These are phyloP conservation scores for Trachelus troglodyta DNA, from an alignment of 2,888 invertebrate species.

Conservation along the genomic window DNA sequence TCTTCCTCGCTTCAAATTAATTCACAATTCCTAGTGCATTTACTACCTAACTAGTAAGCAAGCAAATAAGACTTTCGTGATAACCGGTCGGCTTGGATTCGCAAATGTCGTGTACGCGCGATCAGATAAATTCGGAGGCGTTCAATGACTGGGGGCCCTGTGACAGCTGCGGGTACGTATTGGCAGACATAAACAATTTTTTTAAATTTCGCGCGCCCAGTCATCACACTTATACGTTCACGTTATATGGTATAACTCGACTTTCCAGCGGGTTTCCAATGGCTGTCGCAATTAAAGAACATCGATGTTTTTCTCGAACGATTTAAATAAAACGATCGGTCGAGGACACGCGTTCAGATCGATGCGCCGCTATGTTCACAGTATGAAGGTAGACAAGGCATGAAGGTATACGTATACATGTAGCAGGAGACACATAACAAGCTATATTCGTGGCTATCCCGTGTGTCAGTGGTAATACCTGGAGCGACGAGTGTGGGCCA, in stretches of 20 bases:
- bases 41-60: background rate
- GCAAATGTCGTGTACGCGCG: background rate
- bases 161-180: background rate
- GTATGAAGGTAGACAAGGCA: background rate
- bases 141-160: background rate
- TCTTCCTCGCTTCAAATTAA: background rate
- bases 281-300: background rate
- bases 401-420: background rate
- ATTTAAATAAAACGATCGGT: background rate
- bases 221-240: background rate
- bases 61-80: background rate
- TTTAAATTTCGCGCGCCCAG: background rate
- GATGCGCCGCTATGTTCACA: background rate
- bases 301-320: background rate
- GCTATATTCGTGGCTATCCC: background rate
- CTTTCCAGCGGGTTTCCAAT: background rate
- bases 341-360: background rate
- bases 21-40: background rate
- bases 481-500: conserved; percentile 48
- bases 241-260: background rate
- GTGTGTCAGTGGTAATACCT: background rate
- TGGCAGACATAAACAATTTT: background rate
- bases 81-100: background rate
- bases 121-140: background rate
- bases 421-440: background rate